Percentiles rank a stretch among this genome's conserved stretches.
These are phyloP conservation scores for Ophion ventricosus DNA, from an alignment of 2,888 invertebrate species.

Conservation along the genomic window DNA sequence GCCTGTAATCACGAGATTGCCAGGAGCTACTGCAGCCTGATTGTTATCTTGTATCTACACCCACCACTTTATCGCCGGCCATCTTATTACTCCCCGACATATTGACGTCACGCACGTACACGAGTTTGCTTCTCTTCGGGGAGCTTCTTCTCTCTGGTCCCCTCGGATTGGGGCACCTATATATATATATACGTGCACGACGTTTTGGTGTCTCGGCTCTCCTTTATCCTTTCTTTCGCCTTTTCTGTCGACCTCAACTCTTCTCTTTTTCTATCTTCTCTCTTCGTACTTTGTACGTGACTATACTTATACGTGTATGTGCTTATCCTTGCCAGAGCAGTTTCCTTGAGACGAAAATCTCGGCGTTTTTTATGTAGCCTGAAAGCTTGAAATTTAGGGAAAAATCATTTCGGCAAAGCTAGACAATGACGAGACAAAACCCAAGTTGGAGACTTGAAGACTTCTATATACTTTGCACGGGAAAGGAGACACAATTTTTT, in stretches of 20 bases:
- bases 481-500: too few relatives aligned
- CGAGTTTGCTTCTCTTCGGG: conserved; percentile 67
- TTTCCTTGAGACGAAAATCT: conserved; percentile 42
- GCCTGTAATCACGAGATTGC: conserved; percentile 82
- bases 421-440: not conserved
- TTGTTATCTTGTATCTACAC: conserved; percentile 83
- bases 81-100: conserved; percentile 82
- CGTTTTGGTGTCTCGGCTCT: conserved; percentile 55
- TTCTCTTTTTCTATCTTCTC: conserved; percentile 35
- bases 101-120: conserved; percentile 82
- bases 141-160: conserved; percentile 51
- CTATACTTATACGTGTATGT: conserved; percentile 18
- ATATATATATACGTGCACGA: conserved; percentile 22
- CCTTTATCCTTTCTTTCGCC: conserved; percentile 53
- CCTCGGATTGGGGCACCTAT: conserved; percentile 53
- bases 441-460: too few relatives aligned
- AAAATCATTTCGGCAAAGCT: too few relatives aligned
- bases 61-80: conserved; percentile 83
- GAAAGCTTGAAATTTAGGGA: not conserved
- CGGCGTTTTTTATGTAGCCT: conserved; percentile 1
- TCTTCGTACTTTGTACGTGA: conserved; percentile 22
- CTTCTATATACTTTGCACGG: too few relatives aligned
- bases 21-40: conserved; percentile 82
- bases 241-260: conserved; percentile 52
- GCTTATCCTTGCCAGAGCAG: conserved; percentile 48